Evolutionary conservation across 1,140 invertebrate species (phyloP).

Genomic region (Pomacea maculata): DNA sequence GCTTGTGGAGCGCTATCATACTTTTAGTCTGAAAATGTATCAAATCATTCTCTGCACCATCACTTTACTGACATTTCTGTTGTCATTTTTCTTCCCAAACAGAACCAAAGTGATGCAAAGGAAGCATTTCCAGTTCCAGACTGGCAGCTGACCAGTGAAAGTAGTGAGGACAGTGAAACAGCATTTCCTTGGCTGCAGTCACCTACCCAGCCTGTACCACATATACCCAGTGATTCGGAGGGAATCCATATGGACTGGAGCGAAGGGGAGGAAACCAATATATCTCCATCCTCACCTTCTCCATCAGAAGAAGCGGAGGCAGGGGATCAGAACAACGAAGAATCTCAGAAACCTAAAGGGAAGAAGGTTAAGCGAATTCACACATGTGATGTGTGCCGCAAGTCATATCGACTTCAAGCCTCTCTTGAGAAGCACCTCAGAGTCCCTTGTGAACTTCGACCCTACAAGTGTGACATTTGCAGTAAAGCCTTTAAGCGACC

Average conservation of each 20-base stretch:
- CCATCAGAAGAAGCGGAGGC: not conserved
- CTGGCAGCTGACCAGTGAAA: conserved; percentile 21
- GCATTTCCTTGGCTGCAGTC: conserved; percentile 18
- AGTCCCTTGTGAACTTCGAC: conserved; percentile 22
- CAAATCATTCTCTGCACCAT: no score
- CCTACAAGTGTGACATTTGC: conserved; percentile 84
- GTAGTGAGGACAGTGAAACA: conserved; percentile 17
- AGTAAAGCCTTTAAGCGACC: conserved; percentile 94
- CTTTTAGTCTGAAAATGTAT: no score
- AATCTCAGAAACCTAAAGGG: not conserved
- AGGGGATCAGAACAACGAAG: not conserved
- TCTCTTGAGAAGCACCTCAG: conserved; percentile 20
- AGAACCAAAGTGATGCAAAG: no score
- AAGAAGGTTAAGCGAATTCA: conserved; percentile 8
- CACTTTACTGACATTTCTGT: no score
- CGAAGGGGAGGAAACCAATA: conserved; percentile 10
- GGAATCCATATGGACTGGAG: not conserved
- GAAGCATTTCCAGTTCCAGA: conserved; percentile 9
- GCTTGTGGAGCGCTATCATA: no score
- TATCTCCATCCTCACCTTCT: not conserved
- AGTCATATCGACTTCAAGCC: conserved; percentile 13
- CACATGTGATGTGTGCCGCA: conserved; percentile 13
- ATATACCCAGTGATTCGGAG: conserved; percentile 12
- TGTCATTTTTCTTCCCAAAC: no score
- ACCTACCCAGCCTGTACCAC: conserved; percentile 10